Conservation (phyloP, 2,888 invertebrate species). For the Lordiphosa andalusiaca region DNA sequence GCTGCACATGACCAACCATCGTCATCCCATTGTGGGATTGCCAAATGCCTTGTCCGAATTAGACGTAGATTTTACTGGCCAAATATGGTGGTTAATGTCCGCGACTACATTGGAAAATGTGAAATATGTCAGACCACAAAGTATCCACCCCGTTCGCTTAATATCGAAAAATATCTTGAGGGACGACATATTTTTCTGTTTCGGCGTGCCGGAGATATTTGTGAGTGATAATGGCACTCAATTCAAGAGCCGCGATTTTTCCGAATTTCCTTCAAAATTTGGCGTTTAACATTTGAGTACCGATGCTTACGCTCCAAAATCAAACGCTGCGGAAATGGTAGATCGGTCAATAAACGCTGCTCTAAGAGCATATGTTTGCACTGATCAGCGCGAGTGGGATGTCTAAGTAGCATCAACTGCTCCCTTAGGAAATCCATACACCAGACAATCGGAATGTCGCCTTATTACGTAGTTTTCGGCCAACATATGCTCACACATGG, state of each 20-base stretch:
- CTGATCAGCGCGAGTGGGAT: slow-evolving; percentile 8
- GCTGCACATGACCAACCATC: slow-evolving; percentile 4
- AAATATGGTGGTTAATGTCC: background rate
- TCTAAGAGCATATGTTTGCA: background rate
- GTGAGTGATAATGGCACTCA: slow-evolving; percentile 1
- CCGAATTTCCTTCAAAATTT: background rate
- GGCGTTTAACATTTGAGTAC: slow-evolving; percentile 2
- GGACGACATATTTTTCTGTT: background rate
- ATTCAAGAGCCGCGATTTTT: background rate
- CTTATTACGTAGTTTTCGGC: slow-evolving; percentile 10
- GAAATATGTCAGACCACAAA: slow-evolving; percentile 1
- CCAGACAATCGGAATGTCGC: slow-evolving; percentile 8
- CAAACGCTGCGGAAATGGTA: background rate
- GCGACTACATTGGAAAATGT: background rate
- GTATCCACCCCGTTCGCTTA: background rate
- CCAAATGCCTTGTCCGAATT: too few relatives aligned
- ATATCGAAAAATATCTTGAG: slow-evolving; percentile 2
- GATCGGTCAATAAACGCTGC: slow-evolving; percentile 5
- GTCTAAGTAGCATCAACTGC: slow-evolving; percentile 2
- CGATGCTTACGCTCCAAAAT: too few relatives aligned
- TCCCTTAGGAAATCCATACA: slow-evolving; percentile 2
- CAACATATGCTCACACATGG: slow-evolving; percentile 11
- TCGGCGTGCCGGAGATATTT: too few relatives aligned
- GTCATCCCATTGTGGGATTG: slow-evolving; percentile 5
- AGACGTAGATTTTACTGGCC: too few relatives aligned